These are phyloP conservation scores for Oreochromis niloticus DNA, from an alignment of 2,113 vertebrate genomes.

Conservation along the genomic window DNA sequence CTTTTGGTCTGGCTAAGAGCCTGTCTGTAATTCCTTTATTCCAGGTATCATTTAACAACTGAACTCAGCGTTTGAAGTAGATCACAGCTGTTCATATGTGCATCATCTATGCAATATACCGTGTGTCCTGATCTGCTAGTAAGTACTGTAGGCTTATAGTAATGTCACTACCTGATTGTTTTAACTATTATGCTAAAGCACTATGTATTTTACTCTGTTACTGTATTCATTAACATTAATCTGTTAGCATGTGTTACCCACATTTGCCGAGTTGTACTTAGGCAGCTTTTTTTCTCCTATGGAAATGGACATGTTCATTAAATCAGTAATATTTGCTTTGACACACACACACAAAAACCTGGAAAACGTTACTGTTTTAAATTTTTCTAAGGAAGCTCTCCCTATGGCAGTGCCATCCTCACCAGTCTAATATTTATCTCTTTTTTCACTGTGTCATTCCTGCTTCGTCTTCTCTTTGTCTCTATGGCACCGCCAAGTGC, in stretches of 20 bases:
- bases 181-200: not conserved
- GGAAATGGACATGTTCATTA: not conserved
- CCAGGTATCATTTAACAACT: not conserved
- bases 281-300: not conserved
- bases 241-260: not conserved
- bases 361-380: not conserved
- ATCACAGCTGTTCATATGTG: not conserved
- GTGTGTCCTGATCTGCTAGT: not conserved
- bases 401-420: not conserved
- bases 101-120: not conserved
- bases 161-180: not conserved
- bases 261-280: not conserved
- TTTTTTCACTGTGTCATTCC: conserved; percentile 35
- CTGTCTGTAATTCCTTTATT: not conserved
- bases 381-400: not conserved
- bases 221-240: not conserved
- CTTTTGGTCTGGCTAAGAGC: not conserved
- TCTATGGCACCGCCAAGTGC: conserved; percentile 68
- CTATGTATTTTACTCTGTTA: not conserved
- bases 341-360: not conserved
- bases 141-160: not conserved
- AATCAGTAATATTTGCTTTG: not conserved
- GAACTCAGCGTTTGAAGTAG: not conserved
- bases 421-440: not conserved
- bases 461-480: conserved; percentile 36